These are phyloP conservation scores for Hirudo medicinalis DNA, from an alignment of 1,140 invertebrate genomes.

Conservation along the genomic window DNA sequence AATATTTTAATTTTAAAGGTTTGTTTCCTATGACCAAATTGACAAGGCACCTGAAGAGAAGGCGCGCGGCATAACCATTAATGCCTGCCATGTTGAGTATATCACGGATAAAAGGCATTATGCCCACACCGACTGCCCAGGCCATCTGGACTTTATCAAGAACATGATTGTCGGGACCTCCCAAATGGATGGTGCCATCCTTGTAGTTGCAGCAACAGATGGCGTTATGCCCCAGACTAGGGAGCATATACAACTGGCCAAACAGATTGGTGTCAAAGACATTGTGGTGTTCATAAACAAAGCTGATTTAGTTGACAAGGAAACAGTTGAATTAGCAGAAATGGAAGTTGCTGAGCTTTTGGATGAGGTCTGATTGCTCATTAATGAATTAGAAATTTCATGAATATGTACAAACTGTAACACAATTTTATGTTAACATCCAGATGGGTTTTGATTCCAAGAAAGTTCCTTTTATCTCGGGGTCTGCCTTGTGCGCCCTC, in stretches of 20 bases:
- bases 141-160: slow-evolving; percentile 93
- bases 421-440: neutral
- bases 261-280: slow-evolving; percentile 83
- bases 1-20: slow-evolving; percentile 30
- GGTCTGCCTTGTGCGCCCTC: slow-evolving; percentile 73
- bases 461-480: slow-evolving; percentile 59
- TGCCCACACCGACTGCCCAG: slow-evolving; percentile 88
- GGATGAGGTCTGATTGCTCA: slow-evolving; percentile 47
- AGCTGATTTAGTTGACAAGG: slow-evolving; percentile 73
- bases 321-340: slow-evolving; percentile 90
- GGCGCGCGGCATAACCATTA: slow-evolving; percentile 88
- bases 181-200: slow-evolving; percentile 96
- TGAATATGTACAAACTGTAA: too few relatives aligned
- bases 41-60: slow-evolving; percentile 88
- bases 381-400: too few relatives aligned
- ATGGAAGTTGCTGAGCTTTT: slow-evolving; percentile 83
- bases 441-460: slow-evolving; percentile 60
- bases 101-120: slow-evolving; percentile 69
- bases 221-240: slow-evolving; percentile 97
- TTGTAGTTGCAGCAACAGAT: slow-evolving; percentile 96
- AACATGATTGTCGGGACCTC: slow-evolving; percentile 98
- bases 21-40: slow-evolving; percentile 75
- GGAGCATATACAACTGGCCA: slow-evolving; percentile 89
- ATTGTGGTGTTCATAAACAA: slow-evolving; percentile 93
- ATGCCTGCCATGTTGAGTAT: slow-evolving; percentile 84